Conservation (phyloP, 2,113 vertebrate genomes). For the Mirza zaza region DNA sequence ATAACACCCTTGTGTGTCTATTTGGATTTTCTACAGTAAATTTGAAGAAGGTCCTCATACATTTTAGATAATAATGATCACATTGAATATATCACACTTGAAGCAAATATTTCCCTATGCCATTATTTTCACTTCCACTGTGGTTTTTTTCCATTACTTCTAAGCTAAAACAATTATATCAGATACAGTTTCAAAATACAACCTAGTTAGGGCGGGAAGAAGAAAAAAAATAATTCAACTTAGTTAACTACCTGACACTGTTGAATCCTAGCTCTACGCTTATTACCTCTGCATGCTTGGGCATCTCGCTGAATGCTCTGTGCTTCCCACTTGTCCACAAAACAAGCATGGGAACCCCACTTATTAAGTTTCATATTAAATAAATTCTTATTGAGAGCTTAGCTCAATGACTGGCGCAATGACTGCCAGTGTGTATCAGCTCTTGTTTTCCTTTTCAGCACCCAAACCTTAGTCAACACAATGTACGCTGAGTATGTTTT, state of each 20-base stretch:
- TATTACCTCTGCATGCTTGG: not conserved
- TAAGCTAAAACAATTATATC: not conserved
- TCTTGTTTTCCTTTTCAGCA: not conserved
- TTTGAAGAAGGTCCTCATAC: not conserved
- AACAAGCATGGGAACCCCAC: not conserved
- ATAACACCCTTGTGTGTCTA: not conserved
- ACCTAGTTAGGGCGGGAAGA: too few species aligned
- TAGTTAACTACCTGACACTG: not conserved
- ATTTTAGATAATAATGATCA: not conserved
- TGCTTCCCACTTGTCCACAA: not conserved
- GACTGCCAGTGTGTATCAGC: not conserved
- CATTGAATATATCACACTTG: not conserved
- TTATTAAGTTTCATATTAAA: not conserved
- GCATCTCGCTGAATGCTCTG: not conserved
- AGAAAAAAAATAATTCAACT: too few species aligned
- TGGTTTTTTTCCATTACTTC: not conserved
- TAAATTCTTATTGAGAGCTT: not conserved
- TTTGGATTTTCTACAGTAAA: not conserved
- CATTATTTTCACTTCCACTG: not conserved
- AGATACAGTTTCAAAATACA: not conserved
- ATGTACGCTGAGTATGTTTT: not conserved
- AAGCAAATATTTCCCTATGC: not conserved
- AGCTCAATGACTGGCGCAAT: not conserved
- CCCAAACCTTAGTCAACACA: not conserved
- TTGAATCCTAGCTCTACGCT: not conserved